Evolutionary conservation across 2,797 vertebrate genomes (phyloP).

Genomic region (Ptychobarbus kaznakovi): DNA sequence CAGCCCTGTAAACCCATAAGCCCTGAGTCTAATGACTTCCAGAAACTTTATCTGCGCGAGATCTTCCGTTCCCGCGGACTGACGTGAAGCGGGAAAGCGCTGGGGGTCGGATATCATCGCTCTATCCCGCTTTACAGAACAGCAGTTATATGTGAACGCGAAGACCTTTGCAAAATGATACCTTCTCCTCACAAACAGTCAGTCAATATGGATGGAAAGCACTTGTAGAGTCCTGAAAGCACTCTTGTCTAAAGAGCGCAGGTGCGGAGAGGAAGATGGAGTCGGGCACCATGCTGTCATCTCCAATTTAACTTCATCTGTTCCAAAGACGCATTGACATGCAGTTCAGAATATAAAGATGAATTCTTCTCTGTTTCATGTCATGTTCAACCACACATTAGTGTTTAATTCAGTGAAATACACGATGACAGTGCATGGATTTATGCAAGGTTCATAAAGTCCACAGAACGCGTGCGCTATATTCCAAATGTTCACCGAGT

Average conservation of each 20-base stretch:
- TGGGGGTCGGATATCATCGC: constrained; percentile 44
- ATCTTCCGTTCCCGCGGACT: constrained; percentile 56
- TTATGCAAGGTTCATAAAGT: background rate
- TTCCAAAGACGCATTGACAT: constrained; percentile 10
- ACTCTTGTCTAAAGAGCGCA: background rate
- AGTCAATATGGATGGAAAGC: constrained; percentile 11
- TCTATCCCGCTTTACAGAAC: constrained; percentile 12
- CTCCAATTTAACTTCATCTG: background rate
- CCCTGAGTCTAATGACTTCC: constrained; percentile 59
- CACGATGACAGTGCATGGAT: background rate
- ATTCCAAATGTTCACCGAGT: no score
- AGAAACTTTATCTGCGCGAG: constrained; percentile 63
- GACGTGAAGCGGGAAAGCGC: constrained; percentile 50
- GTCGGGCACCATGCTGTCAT: background rate
- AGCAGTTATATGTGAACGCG: constrained; percentile 20
- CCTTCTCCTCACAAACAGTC: constrained; percentile 25
- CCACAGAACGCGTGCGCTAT: background rate
- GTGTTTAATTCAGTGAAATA: background rate
- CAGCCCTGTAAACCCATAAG: constrained; percentile 54
- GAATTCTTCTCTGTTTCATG: background rate
- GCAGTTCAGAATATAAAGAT: background rate
- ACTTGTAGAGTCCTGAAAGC: constrained; percentile 2
- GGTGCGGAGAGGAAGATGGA: background rate
- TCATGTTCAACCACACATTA: no score
- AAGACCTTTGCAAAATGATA: constrained; percentile 23